Percentiles rank a stretch among this genome's conserved stretches.
phyloP scores from a whole-genome alignment of 2,888 invertebrate genomes.

The Mythimna pallens region DNA sequence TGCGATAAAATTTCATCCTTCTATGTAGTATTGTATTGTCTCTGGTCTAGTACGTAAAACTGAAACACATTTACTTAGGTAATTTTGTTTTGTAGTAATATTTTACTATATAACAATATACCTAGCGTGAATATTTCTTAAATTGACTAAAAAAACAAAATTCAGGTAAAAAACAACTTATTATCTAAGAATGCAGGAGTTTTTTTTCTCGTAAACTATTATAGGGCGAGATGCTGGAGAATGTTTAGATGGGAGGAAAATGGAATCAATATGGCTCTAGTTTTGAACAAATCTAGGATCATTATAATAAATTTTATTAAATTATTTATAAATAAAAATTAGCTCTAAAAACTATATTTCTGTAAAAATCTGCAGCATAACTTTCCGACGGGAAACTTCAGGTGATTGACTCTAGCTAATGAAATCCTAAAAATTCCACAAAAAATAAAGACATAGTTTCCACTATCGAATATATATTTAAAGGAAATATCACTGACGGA shows the following conservation, averaged over 20 bases:
- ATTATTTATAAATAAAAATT: background rate
- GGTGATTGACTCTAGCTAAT: background rate
- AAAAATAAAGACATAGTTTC: conserved; percentile 22
- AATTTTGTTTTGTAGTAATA: background rate
- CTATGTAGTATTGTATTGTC: background rate
- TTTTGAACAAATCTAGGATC: background rate
- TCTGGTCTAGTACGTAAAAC: background rate
- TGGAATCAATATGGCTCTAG: background rate
- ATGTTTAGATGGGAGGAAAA: conserved; percentile 2
- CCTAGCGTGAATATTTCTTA: background rate
- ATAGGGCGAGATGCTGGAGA: background rate
- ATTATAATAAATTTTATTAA: background rate
- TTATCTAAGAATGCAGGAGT: background rate
- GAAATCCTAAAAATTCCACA: background rate
- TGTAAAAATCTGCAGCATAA: background rate
- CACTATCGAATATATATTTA: conserved; percentile 38
- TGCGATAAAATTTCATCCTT: no score
- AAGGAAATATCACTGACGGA: conserved; percentile 19
- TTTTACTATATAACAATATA: no score
- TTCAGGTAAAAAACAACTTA: background rate
- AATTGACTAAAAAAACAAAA: background rate
- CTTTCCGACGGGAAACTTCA: conserved; percentile 52
- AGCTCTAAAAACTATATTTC: background rate
- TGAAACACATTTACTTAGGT: background rate
- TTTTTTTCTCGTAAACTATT: background rate